Percentiles rank a stretch among this genome's conserved stretches.
phyloP scores from a whole-genome alignment of 2,888 invertebrate genomes.

The Epinotia bilunana region DNA sequence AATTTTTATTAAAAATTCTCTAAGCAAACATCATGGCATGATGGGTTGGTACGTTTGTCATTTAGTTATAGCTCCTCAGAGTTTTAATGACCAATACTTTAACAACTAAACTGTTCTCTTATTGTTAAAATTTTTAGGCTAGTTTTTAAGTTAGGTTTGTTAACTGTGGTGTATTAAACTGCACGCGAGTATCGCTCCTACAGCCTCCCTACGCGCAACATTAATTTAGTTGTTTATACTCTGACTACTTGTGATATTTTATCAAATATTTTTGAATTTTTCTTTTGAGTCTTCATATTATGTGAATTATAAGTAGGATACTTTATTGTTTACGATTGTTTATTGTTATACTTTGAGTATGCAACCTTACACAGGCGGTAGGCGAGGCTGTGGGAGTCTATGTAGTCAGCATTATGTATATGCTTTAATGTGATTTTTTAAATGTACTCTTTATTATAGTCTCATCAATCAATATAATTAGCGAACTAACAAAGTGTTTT shows the following conservation, averaged over 20 bases:
- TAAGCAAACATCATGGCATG: conserved; percentile 82
- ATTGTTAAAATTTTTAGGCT: conserved; percentile 85
- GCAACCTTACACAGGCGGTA: conserved; percentile 57
- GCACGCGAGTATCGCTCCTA: conserved; percentile 79
- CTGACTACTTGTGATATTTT: conserved; percentile 81
- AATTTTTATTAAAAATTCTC: conserved; percentile 73
- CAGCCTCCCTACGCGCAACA: conserved; percentile 74
- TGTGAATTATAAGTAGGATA: conserved; percentile 34
- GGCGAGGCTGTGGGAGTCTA: conserved; percentile 80
- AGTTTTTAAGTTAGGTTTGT: conserved; percentile 84
- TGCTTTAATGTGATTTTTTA: conserved; percentile 86
- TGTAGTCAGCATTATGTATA: conserved; percentile 85
- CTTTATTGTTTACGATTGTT: conserved; percentile 66
- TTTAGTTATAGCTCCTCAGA: conserved; percentile 84
- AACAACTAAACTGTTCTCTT: conserved; percentile 74
- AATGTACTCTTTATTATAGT: conserved; percentile 84
- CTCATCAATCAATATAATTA: conserved; percentile 83
- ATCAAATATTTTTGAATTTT: conserved; percentile 71
- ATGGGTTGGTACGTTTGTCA: conserved; percentile 71
- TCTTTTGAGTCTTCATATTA: conserved; percentile 47
- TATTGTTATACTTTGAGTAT: conserved; percentile 75
- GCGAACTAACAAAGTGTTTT: conserved; percentile 82
- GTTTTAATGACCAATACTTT: conserved; percentile 82
- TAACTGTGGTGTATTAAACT: conserved; percentile 83
- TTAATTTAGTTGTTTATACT: conserved; percentile 77